phyloP scores from a whole-genome alignment of 2,113 vertebrate species.

The Nesoenas mayeri region DNA sequence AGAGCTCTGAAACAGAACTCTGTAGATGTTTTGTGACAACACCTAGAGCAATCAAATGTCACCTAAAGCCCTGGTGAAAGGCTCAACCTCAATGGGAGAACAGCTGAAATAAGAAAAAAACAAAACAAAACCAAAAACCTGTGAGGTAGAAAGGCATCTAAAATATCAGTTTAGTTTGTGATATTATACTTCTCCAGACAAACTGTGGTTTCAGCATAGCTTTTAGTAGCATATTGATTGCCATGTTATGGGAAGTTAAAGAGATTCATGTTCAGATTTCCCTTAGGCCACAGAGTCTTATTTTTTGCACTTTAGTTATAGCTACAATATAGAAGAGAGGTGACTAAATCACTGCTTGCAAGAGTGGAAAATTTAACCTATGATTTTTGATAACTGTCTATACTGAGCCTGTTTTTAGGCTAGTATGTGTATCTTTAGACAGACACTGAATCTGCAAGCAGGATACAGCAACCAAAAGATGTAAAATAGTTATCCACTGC shows the following conservation, averaged over 20 bases:
- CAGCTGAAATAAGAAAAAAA: neutral
- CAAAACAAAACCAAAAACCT: too few species aligned
- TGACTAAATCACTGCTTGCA: neutral
- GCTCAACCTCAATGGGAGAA: neutral
- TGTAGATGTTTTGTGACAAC: neutral
- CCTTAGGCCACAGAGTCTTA: neutral
- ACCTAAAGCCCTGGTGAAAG: neutral
- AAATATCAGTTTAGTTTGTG: neutral
- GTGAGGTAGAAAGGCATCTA: neutral
- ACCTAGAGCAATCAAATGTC: neutral
- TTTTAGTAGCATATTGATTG: neutral
- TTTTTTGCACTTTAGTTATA: neutral
- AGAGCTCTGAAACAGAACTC: neutral
- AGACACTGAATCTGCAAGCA: neutral
- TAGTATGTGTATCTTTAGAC: neutral
- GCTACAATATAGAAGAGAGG: neutral
- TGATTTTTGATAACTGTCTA: neutral
- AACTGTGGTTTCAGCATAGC: neutral
- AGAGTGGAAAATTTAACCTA: neutral
- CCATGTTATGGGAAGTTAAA: neutral
- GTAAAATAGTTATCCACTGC: neutral
- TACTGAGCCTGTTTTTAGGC: neutral
- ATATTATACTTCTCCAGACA: neutral
- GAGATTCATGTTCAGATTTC: neutral
- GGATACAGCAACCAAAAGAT: neutral